Evolutionary conservation across 2,113 vertebrate genomes (phyloP).

Genomic region (Centropus unirufus): DNA sequence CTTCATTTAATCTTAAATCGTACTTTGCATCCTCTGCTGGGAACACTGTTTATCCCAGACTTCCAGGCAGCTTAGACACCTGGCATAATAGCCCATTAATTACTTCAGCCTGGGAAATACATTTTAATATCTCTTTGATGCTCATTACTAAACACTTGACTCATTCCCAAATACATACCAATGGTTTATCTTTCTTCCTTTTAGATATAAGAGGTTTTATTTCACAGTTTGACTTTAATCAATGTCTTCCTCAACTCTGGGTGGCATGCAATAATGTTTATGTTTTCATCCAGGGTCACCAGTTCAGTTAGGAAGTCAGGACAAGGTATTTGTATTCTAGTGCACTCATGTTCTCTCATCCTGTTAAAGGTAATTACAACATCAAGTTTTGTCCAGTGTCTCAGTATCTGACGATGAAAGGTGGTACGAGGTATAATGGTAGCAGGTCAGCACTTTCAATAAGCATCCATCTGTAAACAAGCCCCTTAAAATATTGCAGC

Average conservation of each 20-base stretch:
- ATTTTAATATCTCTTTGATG: slow-evolving; percentile 33
- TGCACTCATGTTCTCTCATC: not conserved
- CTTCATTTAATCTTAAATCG: not conserved
- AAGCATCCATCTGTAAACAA: slow-evolving; percentile 47
- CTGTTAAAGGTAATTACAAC: slow-evolving; percentile 28
- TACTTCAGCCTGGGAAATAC: slow-evolving; percentile 38
- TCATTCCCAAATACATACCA: not conserved
- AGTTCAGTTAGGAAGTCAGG: not conserved
- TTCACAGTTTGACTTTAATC: slow-evolving; percentile 5
- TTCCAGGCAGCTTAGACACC: slow-evolving; percentile 19
- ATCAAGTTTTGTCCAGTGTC: slow-evolving; percentile 17
- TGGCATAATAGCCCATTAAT: slow-evolving; percentile 55
- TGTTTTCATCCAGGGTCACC: not conserved
- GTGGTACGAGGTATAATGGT: slow-evolving; percentile 26
- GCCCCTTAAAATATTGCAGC: slow-evolving; percentile 24
- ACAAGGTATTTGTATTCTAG: not conserved
- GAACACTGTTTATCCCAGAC: slow-evolving; percentile 15
- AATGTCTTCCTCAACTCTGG: not conserved
- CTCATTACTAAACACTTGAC: slow-evolving; percentile 14
- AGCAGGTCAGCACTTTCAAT: slow-evolving; percentile 42
- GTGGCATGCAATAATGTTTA: not conserved
- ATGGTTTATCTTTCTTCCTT: not conserved
- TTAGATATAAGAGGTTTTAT: not conserved
- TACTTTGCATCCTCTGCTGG: not conserved
- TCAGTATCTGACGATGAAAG: slow-evolving; percentile 32